Evolutionary conservation across 2,888 invertebrate species (phyloP), one percentile per base, ranked within the genome.

Genomic region (Trypoxylon attenuatum): DNA sequence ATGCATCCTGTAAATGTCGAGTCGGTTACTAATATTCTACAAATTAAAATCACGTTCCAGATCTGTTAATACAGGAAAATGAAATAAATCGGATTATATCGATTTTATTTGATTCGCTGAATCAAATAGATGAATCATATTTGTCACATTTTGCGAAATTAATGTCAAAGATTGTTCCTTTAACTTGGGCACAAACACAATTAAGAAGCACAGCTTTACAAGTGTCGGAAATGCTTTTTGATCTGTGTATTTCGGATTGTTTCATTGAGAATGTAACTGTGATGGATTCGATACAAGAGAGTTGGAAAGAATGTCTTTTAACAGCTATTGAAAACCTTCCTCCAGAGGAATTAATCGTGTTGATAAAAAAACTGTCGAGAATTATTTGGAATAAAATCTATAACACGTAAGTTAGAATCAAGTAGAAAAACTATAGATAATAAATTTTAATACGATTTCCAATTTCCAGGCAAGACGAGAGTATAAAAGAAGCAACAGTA

Each of bases 61-160:
- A 88, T 64, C 76, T 88, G 15, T 81, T 87, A 42, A 86, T 90
- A 8, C 86, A 82, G 25, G 80, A 85, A 47, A 80, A 84, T 25
- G 87, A 88, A 0, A 77, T 89, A 15, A 76, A 79, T 29, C 77
- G 82, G 59, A 88, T 90, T 19, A 82, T 88, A 23, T 73, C 81
- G 1, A 85, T 87, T 57, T 77, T 90, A 16, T 87, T 84, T 38
- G 70, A 79, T 33, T 83, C 86, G 6, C 73, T 89, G 15, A 69
- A 67, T 5, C 38, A 51, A 19, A 47, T 49, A 3, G 50, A 69
- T 19, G 73, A 81, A 16, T 53, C 51, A 1, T 58, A 52, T 23
- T 25, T 69, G 2, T 57, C 71, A 22, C 50, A 62, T 22, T 64
- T 82, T 15, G 66, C 74, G 1, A 71, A 68, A 42, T 64, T 84